phyloP scores from a whole-genome alignment of 2,797 vertebrate genomes.

The Pseudopleuronectes americanus region DNA sequence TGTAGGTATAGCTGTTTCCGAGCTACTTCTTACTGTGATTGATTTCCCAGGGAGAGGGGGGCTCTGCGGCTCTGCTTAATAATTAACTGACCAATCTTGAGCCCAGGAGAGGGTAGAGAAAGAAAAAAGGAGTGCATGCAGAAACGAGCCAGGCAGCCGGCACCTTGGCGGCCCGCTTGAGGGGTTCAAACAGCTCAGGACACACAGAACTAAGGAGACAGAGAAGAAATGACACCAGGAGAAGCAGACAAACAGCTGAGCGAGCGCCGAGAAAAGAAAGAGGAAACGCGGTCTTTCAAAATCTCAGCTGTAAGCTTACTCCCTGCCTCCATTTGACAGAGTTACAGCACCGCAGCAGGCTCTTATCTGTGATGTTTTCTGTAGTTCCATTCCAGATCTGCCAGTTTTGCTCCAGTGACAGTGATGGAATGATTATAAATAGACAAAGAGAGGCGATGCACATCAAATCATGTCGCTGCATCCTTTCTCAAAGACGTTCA shows the following conservation, averaged over 20 bases:
- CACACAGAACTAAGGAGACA: conserved; percentile 54
- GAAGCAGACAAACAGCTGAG: conserved; percentile 20
- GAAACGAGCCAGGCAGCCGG: conserved; percentile 52
- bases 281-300: conserved; percentile 46
- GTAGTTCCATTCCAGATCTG: background rate
- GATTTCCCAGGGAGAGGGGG: conserved; percentile 77
- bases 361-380: conserved; percentile 9
- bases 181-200: conserved; percentile 64
- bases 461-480: background rate
- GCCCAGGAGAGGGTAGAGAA: conserved; percentile 56
- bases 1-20: conserved; percentile 62
- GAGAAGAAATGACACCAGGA: conserved; percentile 28
- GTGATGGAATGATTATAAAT: background rate
- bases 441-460: too few relatives aligned
- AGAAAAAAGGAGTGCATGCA: conserved; percentile 18
- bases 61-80: conserved; percentile 71
- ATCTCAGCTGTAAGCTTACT: conserved; percentile 38
- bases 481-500: background rate
- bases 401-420: too few relatives aligned
- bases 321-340: background rate
- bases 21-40: conserved; percentile 71
- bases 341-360: conserved; percentile 8
- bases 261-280: background rate
- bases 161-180: conserved; percentile 71
- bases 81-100: conserved; percentile 79